Evolutionary conservation across 2,797 vertebrate genomes (phyloP).

Genomic region (Luscinia luscinia): DNA sequence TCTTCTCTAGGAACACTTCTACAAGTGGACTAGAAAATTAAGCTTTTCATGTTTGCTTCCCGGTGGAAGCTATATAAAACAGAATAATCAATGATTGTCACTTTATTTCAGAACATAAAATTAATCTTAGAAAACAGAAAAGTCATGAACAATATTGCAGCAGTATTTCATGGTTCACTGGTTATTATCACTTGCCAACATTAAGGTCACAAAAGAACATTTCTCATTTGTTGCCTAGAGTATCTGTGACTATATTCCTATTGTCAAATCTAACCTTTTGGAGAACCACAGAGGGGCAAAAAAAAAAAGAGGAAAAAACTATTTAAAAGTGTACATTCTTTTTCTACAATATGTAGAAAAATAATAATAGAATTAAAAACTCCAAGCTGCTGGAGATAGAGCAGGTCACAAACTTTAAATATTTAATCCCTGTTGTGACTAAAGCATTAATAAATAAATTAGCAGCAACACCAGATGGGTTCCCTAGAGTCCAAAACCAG

Average conservation of each 20-base stretch:
- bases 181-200: slow-evolving; percentile 72
- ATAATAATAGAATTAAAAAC: slow-evolving; percentile 61
- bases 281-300: slow-evolving; percentile 36
- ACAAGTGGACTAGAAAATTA: slow-evolving; percentile 77
- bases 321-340: slow-evolving; percentile 40
- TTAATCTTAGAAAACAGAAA: slow-evolving; percentile 78
- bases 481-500: neutral
- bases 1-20: slow-evolving; percentile 44
- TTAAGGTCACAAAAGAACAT: slow-evolving; percentile 74
- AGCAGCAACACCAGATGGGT: neutral
- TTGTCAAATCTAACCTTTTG: slow-evolving; percentile 74
- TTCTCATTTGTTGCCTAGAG: slow-evolving; percentile 70
- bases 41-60: slow-evolving; percentile 75
- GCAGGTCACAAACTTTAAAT: slow-evolving; percentile 32
- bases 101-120: slow-evolving; percentile 76
- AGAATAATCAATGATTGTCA: slow-evolving; percentile 80
- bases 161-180: slow-evolving; percentile 73
- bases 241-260: slow-evolving; percentile 60
- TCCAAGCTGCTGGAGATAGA: slow-evolving; percentile 45
- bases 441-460: slow-evolving; percentile 34
- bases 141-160: slow-evolving; percentile 70
- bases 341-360: slow-evolving; percentile 51
- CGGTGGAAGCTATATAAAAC: slow-evolving; percentile 72
- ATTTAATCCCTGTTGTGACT: neutral
- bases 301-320: neutral